phyloP scores from a whole-genome alignment of 92 coral and sea anemone species.

The Epizoanthus fatuus region DNA sequence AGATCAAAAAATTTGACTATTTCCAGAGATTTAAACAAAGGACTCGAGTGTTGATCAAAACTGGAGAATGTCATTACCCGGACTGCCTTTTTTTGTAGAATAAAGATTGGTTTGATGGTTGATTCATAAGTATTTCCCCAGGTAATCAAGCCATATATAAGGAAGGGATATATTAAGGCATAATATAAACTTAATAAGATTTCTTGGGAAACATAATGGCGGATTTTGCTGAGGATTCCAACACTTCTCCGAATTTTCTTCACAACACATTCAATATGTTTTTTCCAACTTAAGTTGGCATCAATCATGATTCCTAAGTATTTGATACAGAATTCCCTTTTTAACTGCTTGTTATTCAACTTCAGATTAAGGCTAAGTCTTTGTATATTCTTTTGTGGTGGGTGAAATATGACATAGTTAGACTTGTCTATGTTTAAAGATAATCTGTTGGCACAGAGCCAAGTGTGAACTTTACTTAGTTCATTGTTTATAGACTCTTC shows the following conservation, averaged over 20 bases:
- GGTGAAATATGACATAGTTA: slow-evolving; percentile 62
- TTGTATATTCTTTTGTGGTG: slow-evolving; percentile 49
- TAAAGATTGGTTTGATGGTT: slow-evolving; percentile 11
- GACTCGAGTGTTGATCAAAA: not conserved
- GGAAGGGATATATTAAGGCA: not conserved
- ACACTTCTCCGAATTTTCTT: slow-evolving; percentile 52
- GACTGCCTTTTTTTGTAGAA: slow-evolving; percentile 38
- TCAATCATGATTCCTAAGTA: slow-evolving; percentile 65
- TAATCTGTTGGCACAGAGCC: slow-evolving; percentile 70
- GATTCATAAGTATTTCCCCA: slow-evolving; percentile 5
- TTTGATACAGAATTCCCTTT: slow-evolving; percentile 44
- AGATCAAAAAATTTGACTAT: not conserved
- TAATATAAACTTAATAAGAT: slow-evolving; percentile 4
- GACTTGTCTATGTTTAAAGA: slow-evolving; percentile 64
- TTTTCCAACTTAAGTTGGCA: slow-evolving; percentile 58
- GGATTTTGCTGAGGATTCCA: slow-evolving; percentile 49
- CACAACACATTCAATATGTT: slow-evolving; percentile 48
- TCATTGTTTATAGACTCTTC: slow-evolving; percentile 54
- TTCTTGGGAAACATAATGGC: not conserved
- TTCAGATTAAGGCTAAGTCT: slow-evolving; percentile 15
- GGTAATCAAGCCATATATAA: not conserved
- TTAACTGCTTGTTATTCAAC: slow-evolving; percentile 40
- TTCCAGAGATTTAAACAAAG: slow-evolving; percentile 14
- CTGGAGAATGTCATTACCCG: slow-evolving; percentile 34
- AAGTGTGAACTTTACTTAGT: slow-evolving; percentile 56